phyloP scores from a whole-genome alignment of 2,797 vertebrate genomes.

The Microctenopoma lineatum region DNA sequence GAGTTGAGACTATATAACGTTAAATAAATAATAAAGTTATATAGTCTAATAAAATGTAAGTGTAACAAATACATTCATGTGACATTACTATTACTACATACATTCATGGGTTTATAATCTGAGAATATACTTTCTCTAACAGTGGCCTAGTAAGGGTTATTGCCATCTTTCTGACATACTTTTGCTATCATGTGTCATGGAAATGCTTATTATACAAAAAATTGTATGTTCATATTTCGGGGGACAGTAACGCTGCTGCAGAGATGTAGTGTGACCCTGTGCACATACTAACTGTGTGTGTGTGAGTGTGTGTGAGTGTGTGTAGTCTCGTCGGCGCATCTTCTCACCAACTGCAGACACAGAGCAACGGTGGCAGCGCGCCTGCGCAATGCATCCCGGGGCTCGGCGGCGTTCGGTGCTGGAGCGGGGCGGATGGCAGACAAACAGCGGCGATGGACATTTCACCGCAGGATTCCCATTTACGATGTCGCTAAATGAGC shows the following conservation, averaged over 20 bases:
- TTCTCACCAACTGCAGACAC: conserved; percentile 76
- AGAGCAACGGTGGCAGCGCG: conserved; percentile 76
- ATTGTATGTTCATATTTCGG: too few species aligned
- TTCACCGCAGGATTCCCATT: conserved; percentile 76
- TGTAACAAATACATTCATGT: too few species aligned
- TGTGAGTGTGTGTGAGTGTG: too few species aligned
- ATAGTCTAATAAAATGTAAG: too few species aligned
- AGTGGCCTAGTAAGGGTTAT: background rate
- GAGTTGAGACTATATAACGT: too few species aligned
- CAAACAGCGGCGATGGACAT: conserved; percentile 87
- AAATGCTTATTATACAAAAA: too few species aligned
- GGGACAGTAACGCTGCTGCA: background rate
- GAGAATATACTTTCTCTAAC: background rate
- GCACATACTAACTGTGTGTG: background rate
- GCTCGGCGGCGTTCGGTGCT: conserved; percentile 94
- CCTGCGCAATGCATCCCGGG: conserved; percentile 89
- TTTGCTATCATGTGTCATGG: too few species aligned
- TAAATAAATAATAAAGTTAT: too few species aligned
- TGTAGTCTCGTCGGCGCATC: conserved; percentile 63
- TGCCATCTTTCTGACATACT: background rate
- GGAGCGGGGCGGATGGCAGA: conserved; percentile 98
- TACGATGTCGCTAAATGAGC: conserved; percentile 67
- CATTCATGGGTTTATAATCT: background rate
- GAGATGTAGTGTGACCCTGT: conserved; percentile 22
- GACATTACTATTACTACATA: background rate